These are phyloP conservation scores for Idaea aversata DNA, from an alignment of 2,888 invertebrate genomes.

Conservation along the genomic window DNA sequence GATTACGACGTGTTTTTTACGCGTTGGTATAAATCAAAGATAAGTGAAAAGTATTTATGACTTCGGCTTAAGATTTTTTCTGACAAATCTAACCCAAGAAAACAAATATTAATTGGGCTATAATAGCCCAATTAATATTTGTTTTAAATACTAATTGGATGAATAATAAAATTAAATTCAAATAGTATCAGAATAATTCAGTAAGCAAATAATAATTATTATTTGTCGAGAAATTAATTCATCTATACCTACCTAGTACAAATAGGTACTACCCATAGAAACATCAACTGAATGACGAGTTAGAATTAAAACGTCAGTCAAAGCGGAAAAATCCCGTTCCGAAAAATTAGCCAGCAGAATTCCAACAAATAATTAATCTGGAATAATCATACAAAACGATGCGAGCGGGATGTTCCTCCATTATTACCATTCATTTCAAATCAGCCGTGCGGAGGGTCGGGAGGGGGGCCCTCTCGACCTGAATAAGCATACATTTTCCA, in stretches of 20 bases:
- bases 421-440: constrained; percentile 81
- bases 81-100: too few species aligned
- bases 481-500: constrained; percentile 81
- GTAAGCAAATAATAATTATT: too few species aligned
- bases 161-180: too few species aligned
- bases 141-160: too few species aligned
- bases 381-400: constrained; percentile 81
- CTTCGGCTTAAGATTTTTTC: too few species aligned
- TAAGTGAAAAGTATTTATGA: too few species aligned
- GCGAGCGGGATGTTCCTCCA: constrained; percentile 74
- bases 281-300: constrained; percentile 55
- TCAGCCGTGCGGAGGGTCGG: constrained; percentile 72
- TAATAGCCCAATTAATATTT: too few species aligned
- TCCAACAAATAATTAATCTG: constrained; percentile 80
- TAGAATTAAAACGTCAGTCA: constrained; percentile 78
- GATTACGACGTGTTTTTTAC: background rate
- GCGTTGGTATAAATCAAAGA: background rate
- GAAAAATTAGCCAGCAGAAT: constrained; percentile 78
- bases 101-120: too few species aligned
- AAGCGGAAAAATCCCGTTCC: constrained; percentile 77
- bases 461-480: constrained; percentile 65
- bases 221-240: background rate
- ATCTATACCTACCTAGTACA: background rate
- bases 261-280: constrained; percentile 12
- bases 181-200: too few species aligned